Evolutionary conservation across 64 coral and sea anemone genomes (phyloP).

Genomic region (Actinia tenebrosa): DNA sequence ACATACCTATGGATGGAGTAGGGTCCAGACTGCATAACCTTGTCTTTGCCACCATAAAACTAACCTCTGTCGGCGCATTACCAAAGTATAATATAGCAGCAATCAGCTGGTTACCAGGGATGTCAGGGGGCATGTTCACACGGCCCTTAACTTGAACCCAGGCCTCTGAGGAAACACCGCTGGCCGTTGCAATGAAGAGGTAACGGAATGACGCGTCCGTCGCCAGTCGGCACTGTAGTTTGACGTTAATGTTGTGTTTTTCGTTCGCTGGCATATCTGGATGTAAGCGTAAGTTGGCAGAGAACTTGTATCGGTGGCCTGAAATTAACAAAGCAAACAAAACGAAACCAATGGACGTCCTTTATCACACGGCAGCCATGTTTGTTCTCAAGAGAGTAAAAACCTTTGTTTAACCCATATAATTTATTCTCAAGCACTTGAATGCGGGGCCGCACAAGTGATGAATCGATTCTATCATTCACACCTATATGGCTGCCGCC

Average conservation of each 20-base stretch:
- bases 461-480: too few relatives aligned
- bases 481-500: too few relatives aligned
- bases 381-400: too few relatives aligned
- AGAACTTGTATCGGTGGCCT: neutral
- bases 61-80: neutral
- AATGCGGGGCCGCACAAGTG: too few relatives aligned
- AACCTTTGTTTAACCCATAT: too few relatives aligned
- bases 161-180: neutral
- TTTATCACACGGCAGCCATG: too few relatives aligned
- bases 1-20: neutral
- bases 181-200: neutral
- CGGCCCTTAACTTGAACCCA: neutral
- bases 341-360: neutral
- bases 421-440: too few relatives aligned
- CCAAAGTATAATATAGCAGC: conserved; percentile 5
- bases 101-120: neutral
- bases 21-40: neutral
- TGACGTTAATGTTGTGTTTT: conserved; percentile 2
- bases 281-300: neutral
- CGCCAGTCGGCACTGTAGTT: neutral
- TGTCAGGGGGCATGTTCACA: neutral
- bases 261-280: neutral
- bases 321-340: neutral
- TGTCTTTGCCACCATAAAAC: neutral
- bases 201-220: neutral